Evolutionary conservation across 2,888 invertebrate species (phyloP), one percentile per base, ranked within the genome.

Genomic region (Carpatolechia fugitivella): DNA sequence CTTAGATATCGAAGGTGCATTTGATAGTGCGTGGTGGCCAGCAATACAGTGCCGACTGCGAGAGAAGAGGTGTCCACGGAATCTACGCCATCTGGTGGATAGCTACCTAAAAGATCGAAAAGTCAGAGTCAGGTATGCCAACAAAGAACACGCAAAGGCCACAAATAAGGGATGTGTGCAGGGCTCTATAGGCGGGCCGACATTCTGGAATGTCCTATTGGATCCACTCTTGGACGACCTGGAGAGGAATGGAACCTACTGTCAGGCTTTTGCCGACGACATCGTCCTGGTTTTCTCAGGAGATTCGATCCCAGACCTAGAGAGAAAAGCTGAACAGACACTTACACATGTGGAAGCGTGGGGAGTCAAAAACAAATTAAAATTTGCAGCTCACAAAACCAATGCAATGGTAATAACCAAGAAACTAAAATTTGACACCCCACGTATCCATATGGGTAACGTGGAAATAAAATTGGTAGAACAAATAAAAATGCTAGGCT

Each of bases 1-100:
- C 1, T n/a, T 59, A 18, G 59, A 59, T 20, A 56, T 59, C 40
- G 56, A 59, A 55, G 59, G 56, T 3, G 56, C 59, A 6, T 56
- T 59, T 35, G 59, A 59, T 6, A 57, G 48, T 11, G 52, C 51
- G 0, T 57, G 56, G 56, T 55, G 59, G 61, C 57, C 58, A 0
- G 53, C 48, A 0, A 56, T 59, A 0, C 13, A 57, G 0, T 47
- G 24, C 24, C 55, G 57, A 16, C 47, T 47, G 30, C 2, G 8
- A 2, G 47, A 47, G 8, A 18, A 47, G 13, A 29, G 8, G 8
- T 47, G 47, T 8, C 47, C 47, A 1, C 14, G 1, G 1, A 47
- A 47, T 13, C 10, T 47, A 1, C 6, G 47, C 1, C 2, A 18
- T 1, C 13, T 47, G 1, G 1, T 47, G 10, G 16, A 29, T 2